Percentiles rank a stretch among this genome's conserved stretches.
These are phyloP conservation scores for Urocynchramus pylzowi DNA, from an alignment of 2,113 vertebrate species.

Conservation along the genomic window DNA sequence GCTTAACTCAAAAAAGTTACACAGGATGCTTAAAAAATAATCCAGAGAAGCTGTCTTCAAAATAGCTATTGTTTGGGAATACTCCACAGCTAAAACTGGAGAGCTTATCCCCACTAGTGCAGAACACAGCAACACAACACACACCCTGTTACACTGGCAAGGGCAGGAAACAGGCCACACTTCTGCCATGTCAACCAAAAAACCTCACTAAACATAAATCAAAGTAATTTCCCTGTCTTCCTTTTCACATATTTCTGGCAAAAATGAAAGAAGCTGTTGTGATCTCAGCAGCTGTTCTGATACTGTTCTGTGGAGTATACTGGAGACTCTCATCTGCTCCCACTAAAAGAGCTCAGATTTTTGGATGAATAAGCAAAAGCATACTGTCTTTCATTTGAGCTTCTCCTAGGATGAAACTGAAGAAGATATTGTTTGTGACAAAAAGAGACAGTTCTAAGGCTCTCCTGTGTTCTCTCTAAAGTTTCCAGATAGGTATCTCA, in stretches of 20 bases:
- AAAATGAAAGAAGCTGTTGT: neutral
- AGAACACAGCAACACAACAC: neutral
- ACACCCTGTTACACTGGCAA: neutral
- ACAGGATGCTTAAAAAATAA: neutral
- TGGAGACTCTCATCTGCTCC: neutral
- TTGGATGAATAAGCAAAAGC: neutral
- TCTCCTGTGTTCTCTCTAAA: neutral
- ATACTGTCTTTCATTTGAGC: neutral
- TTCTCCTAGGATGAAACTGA: neutral
- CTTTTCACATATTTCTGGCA: neutral
- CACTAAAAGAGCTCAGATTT: neutral
- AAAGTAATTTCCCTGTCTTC: neutral
- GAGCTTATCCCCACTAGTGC: neutral
- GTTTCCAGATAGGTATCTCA: neutral
- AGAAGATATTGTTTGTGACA: neutral
- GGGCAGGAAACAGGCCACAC: neutral
- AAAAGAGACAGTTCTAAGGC: neutral
- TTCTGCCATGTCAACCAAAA: neutral
- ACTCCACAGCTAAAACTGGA: neutral
- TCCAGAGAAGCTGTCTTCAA: neutral
- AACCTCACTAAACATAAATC: neutral
- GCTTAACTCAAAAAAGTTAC: neutral
- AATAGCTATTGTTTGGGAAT: neutral
- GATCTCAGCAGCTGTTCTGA: neutral
- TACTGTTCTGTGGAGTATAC: neutral